A percentile compares a stretch with the other conserved stretches of the same genome.
Evolutionary conservation across 2,888 invertebrate species (phyloP).

Genomic region (Apeira syringaria): DNA sequence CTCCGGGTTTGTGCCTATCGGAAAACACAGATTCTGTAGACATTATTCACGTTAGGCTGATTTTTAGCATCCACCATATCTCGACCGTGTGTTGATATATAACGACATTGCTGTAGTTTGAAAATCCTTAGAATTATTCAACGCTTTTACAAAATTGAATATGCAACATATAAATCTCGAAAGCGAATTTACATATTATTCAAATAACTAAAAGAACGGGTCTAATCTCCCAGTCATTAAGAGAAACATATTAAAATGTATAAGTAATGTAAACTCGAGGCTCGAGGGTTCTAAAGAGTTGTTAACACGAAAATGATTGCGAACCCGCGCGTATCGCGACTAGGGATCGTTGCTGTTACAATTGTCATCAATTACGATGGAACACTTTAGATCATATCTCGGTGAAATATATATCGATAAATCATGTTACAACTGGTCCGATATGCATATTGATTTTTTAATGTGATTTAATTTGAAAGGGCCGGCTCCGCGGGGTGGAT

Average conservation of each 20-base stretch:
- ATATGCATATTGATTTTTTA: conserved; percentile 74
- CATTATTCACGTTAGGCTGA: no score
- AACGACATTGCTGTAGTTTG: no score
- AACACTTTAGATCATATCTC: conserved; percentile 77
- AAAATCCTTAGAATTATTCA: no score
- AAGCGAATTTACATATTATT: conserved; percentile 66
- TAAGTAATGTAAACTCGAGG: conserved; percentile 34
- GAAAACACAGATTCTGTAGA: no score
- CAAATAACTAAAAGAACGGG: conserved; percentile 60
- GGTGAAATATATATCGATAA: conserved; percentile 80
- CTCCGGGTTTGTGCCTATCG: no score
- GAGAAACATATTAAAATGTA: conserved; percentile 68
- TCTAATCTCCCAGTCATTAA: conserved; percentile 59
- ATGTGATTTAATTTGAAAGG: neutral
- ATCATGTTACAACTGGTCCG: conserved; percentile 69
- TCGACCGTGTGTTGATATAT: no score
- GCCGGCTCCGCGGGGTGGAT: neutral
- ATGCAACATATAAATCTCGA: conserved; percentile 29
- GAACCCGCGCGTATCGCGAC: conserved; percentile 31
- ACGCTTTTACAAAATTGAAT: no score
- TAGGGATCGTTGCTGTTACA: conserved; percentile 51
- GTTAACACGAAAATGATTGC: conserved; percentile 77
- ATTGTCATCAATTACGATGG: conserved; percentile 75
- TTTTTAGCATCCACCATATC: no score
- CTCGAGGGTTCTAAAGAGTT: conserved; percentile 62